Base-by-base conservation (phyloP, 2,888 invertebrate genomes). In the Syrphus vitripennis region DNA sequence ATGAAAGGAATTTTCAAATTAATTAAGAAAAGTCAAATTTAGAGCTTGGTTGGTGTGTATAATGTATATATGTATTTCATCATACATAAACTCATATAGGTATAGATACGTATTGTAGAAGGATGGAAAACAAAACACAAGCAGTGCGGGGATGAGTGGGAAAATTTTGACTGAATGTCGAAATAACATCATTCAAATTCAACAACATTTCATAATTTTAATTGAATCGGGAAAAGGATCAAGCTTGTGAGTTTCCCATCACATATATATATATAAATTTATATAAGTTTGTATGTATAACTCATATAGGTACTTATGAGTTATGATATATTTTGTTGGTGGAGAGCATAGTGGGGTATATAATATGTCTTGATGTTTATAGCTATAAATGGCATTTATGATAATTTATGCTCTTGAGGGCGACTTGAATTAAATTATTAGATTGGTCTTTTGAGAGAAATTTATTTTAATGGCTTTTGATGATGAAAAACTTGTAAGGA, bases 1-100 rank as follows among this genome's bases (percentile, higher is more conserved):
- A 86, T 82, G 86, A 81, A 63, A 78, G 69, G 82, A 86, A 86
- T 86, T 84, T 83, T 84, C 55, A 84, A 84, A 84, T 84, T 84
- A 84, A 84, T 80, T 80, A 70, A 65, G 71, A 70, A 55, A 81
- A 80, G 80, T 80, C 76, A 81, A 69, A 76, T 81, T 59, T 65
- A 65, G 42, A 75, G 53, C 48, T 53, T 9, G 12, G 59, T 26
- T 65, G 40, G 29, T 55, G 34, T 45, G n/a, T 10, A 24, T n/a
- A n/a, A n/a, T 40, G 21, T 21, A 7, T 37, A 2, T 19, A 6
- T 19, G 1, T 34, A 37, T 21, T 4, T 40, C 10, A 24, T 34
- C 1, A 4, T 9, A 19, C 12, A 34, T 6, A 21, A 1, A 57
- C 14, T 1, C 7, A 45, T 29, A 2, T 16, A 53, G 34, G 7